Percentiles rank a stretch among this genome's conserved stretches.
Conservation (phyloP, 2,797 vertebrate genomes). For the Picus viridis region DNA sequence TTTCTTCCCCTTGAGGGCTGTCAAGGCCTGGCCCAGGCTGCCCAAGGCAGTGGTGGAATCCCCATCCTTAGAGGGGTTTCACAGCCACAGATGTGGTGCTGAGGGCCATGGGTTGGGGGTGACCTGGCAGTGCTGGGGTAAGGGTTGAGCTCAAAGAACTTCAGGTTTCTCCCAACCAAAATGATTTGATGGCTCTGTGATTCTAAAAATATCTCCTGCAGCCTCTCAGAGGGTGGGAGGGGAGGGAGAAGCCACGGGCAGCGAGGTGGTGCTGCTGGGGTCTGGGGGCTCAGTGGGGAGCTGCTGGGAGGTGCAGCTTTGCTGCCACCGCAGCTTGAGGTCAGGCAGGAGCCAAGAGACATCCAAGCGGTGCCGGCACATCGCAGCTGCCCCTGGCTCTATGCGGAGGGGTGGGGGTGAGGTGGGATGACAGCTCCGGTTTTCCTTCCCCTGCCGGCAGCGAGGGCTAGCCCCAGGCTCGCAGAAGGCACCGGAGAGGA, state of each 20-base stretch:
- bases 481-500: conserved; percentile 35
- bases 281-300: accelerated
- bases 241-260: accelerated
- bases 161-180: neutral
- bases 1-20: neutral
- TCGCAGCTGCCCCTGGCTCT: neutral
- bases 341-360: neutral
- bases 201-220: accelerated
- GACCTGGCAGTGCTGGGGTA: neutral
- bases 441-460: conserved; percentile 67
- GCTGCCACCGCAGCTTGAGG: neutral
- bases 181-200: neutral
- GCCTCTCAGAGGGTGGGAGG: accelerated
- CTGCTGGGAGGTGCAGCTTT: neutral
- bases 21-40: neutral
- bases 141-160: too few relatives aligned
- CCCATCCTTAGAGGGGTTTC: neutral
- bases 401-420: neutral
- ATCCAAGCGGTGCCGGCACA: accelerated
- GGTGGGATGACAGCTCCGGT: neutral
- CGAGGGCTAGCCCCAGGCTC: conserved; percentile 81
- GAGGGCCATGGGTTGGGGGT: neutral
- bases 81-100: neutral
- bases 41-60: neutral
- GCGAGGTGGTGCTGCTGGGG: neutral